Percentiles rank a stretch among this genome's conserved stretches.
These are phyloP conservation scores for Sylvia atricapilla DNA, from an alignment of 2,113 vertebrate genomes.

Conservation along the genomic window DNA sequence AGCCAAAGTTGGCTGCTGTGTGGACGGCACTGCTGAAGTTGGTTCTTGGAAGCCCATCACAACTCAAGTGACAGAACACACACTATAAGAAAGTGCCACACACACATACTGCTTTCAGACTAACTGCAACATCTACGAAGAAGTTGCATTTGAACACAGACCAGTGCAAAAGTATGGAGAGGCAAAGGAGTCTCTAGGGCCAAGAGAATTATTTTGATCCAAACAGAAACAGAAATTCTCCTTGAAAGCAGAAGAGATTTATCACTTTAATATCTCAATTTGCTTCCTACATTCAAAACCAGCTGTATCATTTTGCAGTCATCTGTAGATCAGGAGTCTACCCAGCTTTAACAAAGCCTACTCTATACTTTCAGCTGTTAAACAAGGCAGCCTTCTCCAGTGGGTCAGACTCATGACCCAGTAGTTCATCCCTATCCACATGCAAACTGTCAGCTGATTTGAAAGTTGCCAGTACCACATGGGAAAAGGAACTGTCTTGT, in stretches of 20 bases:
- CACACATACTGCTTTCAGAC: neutral
- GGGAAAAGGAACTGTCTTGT: neutral
- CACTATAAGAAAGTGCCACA: neutral
- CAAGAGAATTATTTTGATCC: neutral
- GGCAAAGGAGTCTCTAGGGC: neutral
- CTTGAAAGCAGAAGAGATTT: neutral
- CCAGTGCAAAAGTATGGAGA: neutral
- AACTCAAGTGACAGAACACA: neutral
- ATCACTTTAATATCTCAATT: neutral
- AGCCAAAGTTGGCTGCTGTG: neutral
- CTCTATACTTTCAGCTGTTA: neutral
- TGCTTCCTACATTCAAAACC: neutral
- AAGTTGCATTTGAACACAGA: neutral
- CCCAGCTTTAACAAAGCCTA: neutral
- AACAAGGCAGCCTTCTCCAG: slow-evolving; percentile 18
- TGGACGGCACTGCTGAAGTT: neutral
- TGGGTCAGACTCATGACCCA: neutral
- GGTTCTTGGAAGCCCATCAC: neutral
- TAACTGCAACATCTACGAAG: neutral
- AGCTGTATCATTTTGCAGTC: neutral
- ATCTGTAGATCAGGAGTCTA: neutral
- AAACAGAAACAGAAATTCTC: neutral
- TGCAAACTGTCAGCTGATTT: neutral
- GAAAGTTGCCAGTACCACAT: neutral
- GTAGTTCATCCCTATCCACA: neutral